Conservation (phyloP, 2,113 vertebrate species). For the Labeo rohita region DNA sequence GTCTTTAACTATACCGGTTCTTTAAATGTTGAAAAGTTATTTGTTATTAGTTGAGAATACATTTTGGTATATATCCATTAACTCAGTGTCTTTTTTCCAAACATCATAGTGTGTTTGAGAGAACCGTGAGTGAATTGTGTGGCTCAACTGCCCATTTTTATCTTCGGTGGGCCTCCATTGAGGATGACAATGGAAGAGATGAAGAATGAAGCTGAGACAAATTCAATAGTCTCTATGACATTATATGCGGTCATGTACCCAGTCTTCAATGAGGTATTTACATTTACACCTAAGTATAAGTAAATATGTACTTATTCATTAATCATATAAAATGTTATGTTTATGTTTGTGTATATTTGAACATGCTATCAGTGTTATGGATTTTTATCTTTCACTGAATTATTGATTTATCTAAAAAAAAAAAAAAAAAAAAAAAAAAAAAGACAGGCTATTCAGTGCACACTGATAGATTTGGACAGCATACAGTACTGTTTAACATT, state of each 20-base stretch:
- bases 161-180: conserved; percentile 82
- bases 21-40: neutral
- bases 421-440: neutral
- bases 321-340: neutral
- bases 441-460: neutral
- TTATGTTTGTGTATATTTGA: neutral
- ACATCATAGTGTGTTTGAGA: neutral
- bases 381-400: neutral
- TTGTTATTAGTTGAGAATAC: neutral
- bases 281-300: neutral
- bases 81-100: neutral
- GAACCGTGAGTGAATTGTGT: conserved; percentile 72
- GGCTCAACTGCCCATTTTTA: conserved; percentile 62
- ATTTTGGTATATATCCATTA: neutral
- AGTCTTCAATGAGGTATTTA: conserved; percentile 92
- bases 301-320: neutral
- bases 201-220: conserved; percentile 99
- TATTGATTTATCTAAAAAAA: neutral
- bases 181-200: conserved; percentile 99
- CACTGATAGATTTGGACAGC: neutral
- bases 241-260: conserved; percentile 99
- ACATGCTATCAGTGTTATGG: neutral
- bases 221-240: conserved; percentile 99
- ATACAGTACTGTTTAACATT: neutral
- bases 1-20: neutral